A percentile compares a stretch with the other conserved stretches of the same genome.
Conservation (phyloP, 2,113 vertebrate genomes). For the Pycnonotus jocosus region DNA sequence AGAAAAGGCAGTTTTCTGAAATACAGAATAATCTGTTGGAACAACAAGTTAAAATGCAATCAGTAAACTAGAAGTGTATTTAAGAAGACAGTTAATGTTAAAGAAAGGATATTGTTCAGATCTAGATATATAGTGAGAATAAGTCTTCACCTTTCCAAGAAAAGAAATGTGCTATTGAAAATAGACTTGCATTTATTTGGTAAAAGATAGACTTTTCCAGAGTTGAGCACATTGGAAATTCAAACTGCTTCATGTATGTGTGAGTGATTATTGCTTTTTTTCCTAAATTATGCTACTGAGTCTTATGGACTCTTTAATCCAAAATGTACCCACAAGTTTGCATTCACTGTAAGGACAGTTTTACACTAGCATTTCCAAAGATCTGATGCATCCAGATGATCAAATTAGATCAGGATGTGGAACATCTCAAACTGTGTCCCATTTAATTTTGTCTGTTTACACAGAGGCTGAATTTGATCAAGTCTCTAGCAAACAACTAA, state of each 20-base stretch:
- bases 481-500: slow-evolving; percentile 46
- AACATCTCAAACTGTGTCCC: background rate
- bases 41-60: background rate
- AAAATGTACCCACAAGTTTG: background rate
- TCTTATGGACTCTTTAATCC: background rate
- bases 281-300: background rate
- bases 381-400: background rate
- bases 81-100: background rate
- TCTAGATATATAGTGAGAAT: background rate
- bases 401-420: background rate
- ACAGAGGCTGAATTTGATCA: slow-evolving; percentile 16
- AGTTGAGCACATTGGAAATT: background rate
- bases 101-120: background rate
- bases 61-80: background rate
- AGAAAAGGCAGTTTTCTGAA: background rate
- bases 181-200: background rate
- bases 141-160: background rate
- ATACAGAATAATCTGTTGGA: background rate
- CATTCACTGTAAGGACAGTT: background rate
- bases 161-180: background rate
- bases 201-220: background rate
- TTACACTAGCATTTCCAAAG: slow-evolving; percentile 3
- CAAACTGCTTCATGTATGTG: background rate
- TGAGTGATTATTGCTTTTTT: background rate
- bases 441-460: slow-evolving; percentile 40